A percentile compares a stretch with the other conserved stretches of the same genome.
These are phyloP conservation scores for Sarcophaga bullata DNA, from an alignment of 1,140 invertebrate species.

Conservation along the genomic window DNA sequence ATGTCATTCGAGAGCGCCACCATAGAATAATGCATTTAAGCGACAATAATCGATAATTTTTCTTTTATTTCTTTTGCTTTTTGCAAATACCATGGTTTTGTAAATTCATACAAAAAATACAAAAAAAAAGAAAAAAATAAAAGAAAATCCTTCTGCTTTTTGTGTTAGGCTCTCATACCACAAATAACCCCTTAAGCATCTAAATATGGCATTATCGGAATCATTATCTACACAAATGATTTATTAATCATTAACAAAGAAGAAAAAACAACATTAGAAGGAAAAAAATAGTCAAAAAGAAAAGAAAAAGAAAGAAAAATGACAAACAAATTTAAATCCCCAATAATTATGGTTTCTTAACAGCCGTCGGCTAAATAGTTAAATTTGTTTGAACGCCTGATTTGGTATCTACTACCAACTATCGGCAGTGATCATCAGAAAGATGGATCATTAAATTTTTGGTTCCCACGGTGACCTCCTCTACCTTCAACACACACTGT, in stretches of 20 bases:
- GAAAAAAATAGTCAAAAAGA: not conserved
- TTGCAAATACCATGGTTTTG: too few species aligned
- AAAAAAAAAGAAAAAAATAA: too few species aligned
- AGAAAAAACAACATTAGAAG: not conserved
- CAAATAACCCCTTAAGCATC: not conserved
- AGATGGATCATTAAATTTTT: not conserved
- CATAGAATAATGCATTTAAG: not conserved
- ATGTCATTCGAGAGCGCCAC: not conserved
- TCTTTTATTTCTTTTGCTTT: not conserved
- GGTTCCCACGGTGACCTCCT: slow-evolving; percentile 18
- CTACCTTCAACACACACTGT: too few species aligned
- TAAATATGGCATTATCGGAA: not conserved
- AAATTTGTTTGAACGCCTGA: slow-evolving; percentile 6
- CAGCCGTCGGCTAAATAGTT: slow-evolving; percentile 1
- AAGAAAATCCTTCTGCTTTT: not conserved
- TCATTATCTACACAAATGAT: not conserved
- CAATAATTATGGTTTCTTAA: slow-evolving; percentile 22
- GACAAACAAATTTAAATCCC: slow-evolving; percentile 22
- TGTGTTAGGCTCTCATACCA: not conserved
- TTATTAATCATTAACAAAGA: slow-evolving; percentile 11
- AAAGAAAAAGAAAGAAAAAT: not conserved
- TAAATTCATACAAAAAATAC: too few species aligned
- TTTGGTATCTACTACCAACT: not conserved
- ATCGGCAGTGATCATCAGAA: not conserved
- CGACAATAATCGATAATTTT: slow-evolving; percentile 5